Evolutionary conservation across 1,140 invertebrate genomes (phyloP).

Genomic region (Neodiprion pinetum): DNA sequence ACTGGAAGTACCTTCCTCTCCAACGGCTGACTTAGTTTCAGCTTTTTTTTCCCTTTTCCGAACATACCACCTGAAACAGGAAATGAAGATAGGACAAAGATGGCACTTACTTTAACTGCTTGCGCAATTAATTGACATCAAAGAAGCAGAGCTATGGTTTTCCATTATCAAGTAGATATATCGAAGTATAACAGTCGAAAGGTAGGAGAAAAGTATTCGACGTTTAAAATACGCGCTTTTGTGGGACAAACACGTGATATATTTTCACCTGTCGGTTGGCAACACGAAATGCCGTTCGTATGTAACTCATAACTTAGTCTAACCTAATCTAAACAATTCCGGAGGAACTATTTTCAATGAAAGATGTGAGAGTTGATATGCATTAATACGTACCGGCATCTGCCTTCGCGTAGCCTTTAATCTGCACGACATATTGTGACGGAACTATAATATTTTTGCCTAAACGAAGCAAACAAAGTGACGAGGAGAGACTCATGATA

Average conservation of each 20-base stretch:
- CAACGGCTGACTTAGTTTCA: conserved; percentile 65
- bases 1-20: conserved; percentile 82
- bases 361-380: not conserved
- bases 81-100: not conserved
- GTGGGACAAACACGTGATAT: too few relatives aligned
- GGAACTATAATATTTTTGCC: conserved; percentile 3
- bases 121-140: not conserved
- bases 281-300: not conserved
- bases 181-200: too few relatives aligned
- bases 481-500: conserved; percentile 9
- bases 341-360: not conserved
- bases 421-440: conserved; percentile 4
- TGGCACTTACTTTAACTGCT: not conserved
- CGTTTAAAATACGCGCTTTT: too few relatives aligned
- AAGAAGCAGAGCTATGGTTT: too few relatives aligned
- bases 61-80: conserved; percentile 14
- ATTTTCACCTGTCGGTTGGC: not conserved
- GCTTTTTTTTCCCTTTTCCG: conserved; percentile 62
- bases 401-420: conserved; percentile 9
- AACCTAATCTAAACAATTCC: not conserved
- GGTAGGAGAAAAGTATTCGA: too few relatives aligned
- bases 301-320: not conserved
- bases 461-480: conserved; percentile 10
- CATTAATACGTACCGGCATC: not conserved
- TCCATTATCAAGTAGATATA: too few relatives aligned